Evolutionary conservation across 2,113 vertebrate species (phyloP), one percentile per base, ranked within the genome.

Genomic region (Nansenia antarctica): DNA sequence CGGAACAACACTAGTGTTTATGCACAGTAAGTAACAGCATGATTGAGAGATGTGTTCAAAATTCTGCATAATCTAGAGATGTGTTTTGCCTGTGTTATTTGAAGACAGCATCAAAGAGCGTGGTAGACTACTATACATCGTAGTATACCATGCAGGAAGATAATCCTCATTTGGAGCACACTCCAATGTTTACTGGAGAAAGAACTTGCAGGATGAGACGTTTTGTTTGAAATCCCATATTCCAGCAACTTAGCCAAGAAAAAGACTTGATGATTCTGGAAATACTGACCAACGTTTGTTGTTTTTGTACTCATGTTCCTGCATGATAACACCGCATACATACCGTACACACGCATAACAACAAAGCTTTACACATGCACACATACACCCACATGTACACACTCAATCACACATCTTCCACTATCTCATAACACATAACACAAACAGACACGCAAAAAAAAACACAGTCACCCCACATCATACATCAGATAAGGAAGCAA

Each of bases 221-320:
- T 85, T 85, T 85, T 31, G 29, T 49, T 0, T 1, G 9, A 53
- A n/a, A 58, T 5, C 83, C 77, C 84, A 76, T 15, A 71, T 54
- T n/a, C n/a, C n/a, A n/a, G n/a, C n/a, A 72, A 67, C 71, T 68
- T 30, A 2, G 74, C 84, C 82, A 85, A 79, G 78, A 86, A 85
- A 85, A 84, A 79, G 74, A 76, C 78, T 83, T 86, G 81, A 82
- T 81, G 83, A 88, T 85, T 88, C 85, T 81, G 66, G 55, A 86
- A 80, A 79, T 72, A 75, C 55, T 84, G 82, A 89, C 83, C 81
- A 79, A 82, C 83, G 79, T 78, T 75, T 80, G 85, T 84, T 63
- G 30, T 65, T 85, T 84, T 76, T 67, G 12, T 14, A 15, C n/a
- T 82, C 69, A 76, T 84, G 78, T 83, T 87, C 58, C 62, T 62